Conservation (phyloP, 1,140 invertebrate genomes). For the Phenacoccus solenopsis region DNA sequence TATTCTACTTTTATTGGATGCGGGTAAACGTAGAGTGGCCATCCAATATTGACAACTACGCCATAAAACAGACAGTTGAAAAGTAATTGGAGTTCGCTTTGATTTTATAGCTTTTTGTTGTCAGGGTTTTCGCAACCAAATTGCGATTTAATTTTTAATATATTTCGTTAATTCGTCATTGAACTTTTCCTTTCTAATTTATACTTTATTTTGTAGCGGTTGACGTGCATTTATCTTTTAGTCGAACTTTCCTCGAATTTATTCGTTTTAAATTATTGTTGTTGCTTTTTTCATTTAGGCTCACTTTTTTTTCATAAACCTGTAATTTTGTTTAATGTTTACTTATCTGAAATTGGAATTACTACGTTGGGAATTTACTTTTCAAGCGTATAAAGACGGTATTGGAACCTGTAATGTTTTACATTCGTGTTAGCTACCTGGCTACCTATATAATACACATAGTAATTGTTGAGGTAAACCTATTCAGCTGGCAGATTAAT, state of each 20-base stretch:
- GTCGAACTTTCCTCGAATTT: background rate
- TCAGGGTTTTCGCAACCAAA: background rate
- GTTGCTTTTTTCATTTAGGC: no score
- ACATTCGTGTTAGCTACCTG: no score
- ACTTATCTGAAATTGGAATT: no score
- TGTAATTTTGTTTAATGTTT: no score
- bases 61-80: slow-evolving; percentile 11
- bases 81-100: slow-evolving; percentile 1
- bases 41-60: slow-evolving; percentile 8
- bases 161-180: background rate
- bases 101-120: slow-evolving; percentile 9
- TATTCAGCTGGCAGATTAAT: no score
- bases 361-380: no score
- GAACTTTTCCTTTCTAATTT: background rate
- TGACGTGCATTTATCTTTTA: background rate
- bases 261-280: no score
- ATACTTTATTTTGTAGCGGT: background rate
- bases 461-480: no score
- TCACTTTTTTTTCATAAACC: no score
- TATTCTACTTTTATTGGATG: background rate
- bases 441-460: no score
- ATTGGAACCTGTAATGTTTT: no score
- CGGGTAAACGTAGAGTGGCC: background rate
- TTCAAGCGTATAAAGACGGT: no score
- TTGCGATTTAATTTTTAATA: background rate